Conservation (phyloP, 1,140 invertebrate species). For the Drosophila littoralis region DNA sequence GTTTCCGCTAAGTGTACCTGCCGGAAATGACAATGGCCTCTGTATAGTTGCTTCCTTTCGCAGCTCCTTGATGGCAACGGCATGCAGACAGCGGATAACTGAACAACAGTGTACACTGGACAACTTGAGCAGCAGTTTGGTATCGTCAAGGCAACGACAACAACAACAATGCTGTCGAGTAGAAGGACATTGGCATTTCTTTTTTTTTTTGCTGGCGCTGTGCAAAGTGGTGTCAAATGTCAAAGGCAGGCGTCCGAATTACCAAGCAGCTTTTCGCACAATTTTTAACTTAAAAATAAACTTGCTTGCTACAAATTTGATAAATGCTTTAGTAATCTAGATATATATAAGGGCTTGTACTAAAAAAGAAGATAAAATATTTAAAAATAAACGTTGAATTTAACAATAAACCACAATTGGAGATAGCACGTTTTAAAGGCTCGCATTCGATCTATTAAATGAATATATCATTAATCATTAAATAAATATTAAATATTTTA, state of each 20-base stretch:
- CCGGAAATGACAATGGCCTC: conserved; percentile 67
- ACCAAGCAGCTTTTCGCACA: conserved; percentile 50
- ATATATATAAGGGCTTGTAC: no score
- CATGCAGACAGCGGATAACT: conserved; percentile 43
- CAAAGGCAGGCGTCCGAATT: conserved; percentile 44
- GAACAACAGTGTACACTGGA: conserved; percentile 12
- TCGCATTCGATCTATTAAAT: no score
- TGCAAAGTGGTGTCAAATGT: conserved; percentile 74
- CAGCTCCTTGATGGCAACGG: conserved; percentile 39
- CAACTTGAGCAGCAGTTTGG: conserved; percentile 19
- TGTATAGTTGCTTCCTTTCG: conserved; percentile 36
- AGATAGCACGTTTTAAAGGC: no score
- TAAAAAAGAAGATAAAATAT: no score
- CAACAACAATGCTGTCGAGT: conserved; percentile 1
- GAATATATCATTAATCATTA: no score
- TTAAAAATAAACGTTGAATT: no score
- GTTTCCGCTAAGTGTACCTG: conserved; percentile 75
- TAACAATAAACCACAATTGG: no score
- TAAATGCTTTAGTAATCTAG: not conserved
- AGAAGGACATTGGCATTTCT: conserved; percentile 52
- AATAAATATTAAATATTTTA: no score
- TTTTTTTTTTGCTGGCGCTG: conserved; percentile 8
- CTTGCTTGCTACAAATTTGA: not conserved
- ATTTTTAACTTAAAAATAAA: conserved; percentile 2
- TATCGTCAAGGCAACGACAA: conserved; percentile 47